phyloP scores from a whole-genome alignment of 2,888 invertebrate genomes.

The Dexiosoma caninum region DNA sequence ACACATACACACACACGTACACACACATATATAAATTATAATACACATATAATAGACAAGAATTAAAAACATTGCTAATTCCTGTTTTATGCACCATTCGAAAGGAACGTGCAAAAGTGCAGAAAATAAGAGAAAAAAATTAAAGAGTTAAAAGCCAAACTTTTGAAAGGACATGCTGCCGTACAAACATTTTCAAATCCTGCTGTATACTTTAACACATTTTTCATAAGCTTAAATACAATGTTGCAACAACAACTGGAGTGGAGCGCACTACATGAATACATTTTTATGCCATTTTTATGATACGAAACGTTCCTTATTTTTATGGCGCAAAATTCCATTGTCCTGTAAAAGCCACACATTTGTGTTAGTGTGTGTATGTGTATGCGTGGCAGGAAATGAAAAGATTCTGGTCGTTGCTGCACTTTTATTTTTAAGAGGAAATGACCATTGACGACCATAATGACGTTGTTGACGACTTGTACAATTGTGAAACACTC shows the following conservation, averaged over 20 bases:
- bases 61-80: constrained; percentile 40
- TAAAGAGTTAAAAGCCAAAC: neutral
- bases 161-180: neutral
- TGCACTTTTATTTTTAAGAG: constrained; percentile 25
- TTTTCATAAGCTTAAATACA: constrained; percentile 57
- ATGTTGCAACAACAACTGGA: constrained; percentile 50
- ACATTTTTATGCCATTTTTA: constrained; percentile 51
- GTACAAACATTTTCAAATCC: constrained; percentile 26
- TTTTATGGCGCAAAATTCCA: constrained; percentile 27
- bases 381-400: constrained; percentile 44
- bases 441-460: constrained; percentile 59
- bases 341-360: neutral
- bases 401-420: constrained; percentile 53
- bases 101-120: constrained; percentile 14
- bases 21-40: too few relatives aligned
- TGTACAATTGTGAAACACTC: constrained; percentile 37
- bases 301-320: constrained; percentile 29
- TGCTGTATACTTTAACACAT: constrained; percentile 41
- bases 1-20: too few relatives aligned
- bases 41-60: too few relatives aligned
- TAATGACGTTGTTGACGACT: constrained; percentile 50
- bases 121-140: neutral
- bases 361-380: neutral
- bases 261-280: too few relatives aligned
- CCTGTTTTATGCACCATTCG: constrained; percentile 45